Evolutionary conservation across 2,113 vertebrate genomes (phyloP).

Genomic region (Casuarius casuarius): DNA sequence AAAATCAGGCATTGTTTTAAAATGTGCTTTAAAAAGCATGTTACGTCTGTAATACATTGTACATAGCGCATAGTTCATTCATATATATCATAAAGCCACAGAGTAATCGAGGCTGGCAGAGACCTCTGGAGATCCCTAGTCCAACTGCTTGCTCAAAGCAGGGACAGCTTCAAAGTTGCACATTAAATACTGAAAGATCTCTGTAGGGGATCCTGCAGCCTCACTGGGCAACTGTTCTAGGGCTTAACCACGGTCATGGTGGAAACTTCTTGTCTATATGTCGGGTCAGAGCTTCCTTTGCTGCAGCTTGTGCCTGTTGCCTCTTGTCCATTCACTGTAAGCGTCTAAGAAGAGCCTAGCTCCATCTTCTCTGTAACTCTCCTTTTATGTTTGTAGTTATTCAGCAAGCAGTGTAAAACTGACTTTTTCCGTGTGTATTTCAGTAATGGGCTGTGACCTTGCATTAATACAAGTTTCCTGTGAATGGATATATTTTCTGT

Average conservation of each 20-base stretch:
- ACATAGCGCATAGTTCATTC: background rate
- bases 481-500: background rate
- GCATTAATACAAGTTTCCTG: background rate
- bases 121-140: background rate
- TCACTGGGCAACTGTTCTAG: too few relatives aligned
- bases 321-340: background rate
- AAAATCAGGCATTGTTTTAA: background rate
- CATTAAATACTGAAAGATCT: background rate
- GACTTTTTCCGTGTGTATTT: constrained; percentile 1
- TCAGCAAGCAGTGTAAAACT: background rate
- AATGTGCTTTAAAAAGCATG: background rate
- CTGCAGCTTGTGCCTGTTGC: background rate
- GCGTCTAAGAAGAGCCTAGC: background rate
- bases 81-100: background rate
- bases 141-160: background rate
- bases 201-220: too few relatives aligned
- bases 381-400: background rate
- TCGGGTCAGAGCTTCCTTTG: background rate
- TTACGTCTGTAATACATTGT: background rate
- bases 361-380: background rate
- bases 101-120: background rate
- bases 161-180: background rate
- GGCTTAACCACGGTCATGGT: background rate
- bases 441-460: background rate
- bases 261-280: background rate